Percentiles rank a stretch among this genome's conserved stretches.
Evolutionary conservation across 2,113 vertebrate genomes (phyloP).

Genomic region (Alouatta palliata): DNA sequence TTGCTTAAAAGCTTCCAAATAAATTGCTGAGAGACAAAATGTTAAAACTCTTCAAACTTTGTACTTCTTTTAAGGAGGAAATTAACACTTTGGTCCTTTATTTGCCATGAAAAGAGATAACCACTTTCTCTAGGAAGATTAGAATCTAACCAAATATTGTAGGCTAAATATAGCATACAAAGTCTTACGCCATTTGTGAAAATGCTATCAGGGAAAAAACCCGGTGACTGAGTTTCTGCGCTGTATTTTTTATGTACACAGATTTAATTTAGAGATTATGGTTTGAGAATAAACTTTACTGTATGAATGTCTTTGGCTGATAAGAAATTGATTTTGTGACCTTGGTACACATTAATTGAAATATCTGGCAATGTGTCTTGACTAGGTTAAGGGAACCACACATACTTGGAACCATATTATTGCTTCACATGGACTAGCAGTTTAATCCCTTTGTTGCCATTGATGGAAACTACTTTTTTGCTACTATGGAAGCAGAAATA

Average conservation of each 20-base stretch:
- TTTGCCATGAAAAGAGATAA: conserved; percentile 83
- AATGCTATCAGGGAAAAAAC: conserved; percentile 76
- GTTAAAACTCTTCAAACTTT: conserved; percentile 71
- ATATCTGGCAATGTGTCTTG: conserved; percentile 80
- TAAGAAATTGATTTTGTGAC: conserved; percentile 87
- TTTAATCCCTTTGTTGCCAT: conserved; percentile 78
- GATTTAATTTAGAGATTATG: conserved; percentile 88
- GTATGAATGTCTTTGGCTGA: conserved; percentile 81
- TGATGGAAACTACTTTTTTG: conserved; percentile 78
- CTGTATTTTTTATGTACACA: conserved; percentile 83
- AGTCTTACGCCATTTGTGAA: conserved; percentile 82
- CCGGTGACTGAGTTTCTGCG: conserved; percentile 72
- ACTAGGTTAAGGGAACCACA: conserved; percentile 78
- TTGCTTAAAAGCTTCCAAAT: conserved; percentile 73
- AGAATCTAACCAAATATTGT: conserved; percentile 85
- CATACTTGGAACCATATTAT: conserved; percentile 68
- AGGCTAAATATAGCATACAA: conserved; percentile 82
- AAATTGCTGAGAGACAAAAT: conserved; percentile 71
- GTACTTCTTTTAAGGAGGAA: conserved; percentile 79
- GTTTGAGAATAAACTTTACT: conserved; percentile 85
- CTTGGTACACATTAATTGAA: conserved; percentile 83
- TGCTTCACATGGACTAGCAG: conserved; percentile 77
- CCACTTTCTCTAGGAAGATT: conserved; percentile 79
- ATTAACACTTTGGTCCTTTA: conserved; percentile 81
- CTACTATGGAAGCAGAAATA: conserved; percentile 68